Evolutionary conservation across 1,140 invertebrate genomes (phyloP).

Genomic region (Drosophila albomicans): DNA sequence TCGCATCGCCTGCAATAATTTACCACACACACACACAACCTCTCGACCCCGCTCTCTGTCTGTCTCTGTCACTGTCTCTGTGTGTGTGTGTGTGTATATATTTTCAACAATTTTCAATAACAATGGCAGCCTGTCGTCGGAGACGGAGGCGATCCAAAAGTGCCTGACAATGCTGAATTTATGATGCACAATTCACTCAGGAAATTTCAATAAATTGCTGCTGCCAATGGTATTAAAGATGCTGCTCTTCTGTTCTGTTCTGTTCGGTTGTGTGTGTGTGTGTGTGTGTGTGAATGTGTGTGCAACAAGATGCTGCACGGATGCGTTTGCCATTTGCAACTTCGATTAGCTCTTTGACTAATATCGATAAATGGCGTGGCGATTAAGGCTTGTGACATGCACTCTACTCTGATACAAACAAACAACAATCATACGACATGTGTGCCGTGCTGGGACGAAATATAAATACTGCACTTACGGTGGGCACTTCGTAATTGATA

Average conservation of each 20-base stretch:
- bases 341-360: conserved; percentile 1
- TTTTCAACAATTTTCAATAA: conserved; percentile 74
- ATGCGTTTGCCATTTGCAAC: neutral
- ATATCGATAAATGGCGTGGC: neutral
- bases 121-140: conserved; percentile 49
- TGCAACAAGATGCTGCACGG: neutral
- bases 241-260: too few species aligned
- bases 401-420: too few species aligned
- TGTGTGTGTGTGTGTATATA: conserved; percentile 9
- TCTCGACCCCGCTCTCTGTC: conserved; percentile 23
- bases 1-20: conserved; percentile 61
- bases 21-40: conserved; percentile 49
- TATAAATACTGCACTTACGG: too few species aligned
- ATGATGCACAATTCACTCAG: conserved; percentile 58
- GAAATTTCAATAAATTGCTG: conserved; percentile 69
- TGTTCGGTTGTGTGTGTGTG: too few species aligned
- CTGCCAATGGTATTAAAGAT: conserved; percentile 8
- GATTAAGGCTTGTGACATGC: neutral
- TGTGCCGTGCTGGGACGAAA: too few species aligned
- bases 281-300: too few species aligned
- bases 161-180: conserved; percentile 60
- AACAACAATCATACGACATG: too few species aligned
- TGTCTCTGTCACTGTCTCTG: neutral
- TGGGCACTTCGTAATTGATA: too few species aligned
- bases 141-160: conserved; percentile 17